Evolutionary conservation across 2,797 vertebrate species (phyloP), one percentile per base, ranked within the genome.

Genomic region (Pseudochirops cupreus): DNA sequence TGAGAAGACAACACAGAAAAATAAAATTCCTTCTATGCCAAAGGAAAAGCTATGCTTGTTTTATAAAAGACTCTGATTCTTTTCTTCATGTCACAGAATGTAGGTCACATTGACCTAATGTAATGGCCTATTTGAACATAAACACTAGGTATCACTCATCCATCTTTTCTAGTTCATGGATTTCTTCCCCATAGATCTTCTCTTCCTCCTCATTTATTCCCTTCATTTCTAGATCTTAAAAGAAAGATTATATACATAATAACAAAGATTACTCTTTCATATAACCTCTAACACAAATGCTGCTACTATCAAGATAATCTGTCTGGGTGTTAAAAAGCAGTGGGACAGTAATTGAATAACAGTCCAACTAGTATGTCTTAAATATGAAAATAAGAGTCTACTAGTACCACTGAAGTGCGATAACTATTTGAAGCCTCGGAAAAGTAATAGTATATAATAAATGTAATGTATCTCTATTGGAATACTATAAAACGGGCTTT

Each of bases 301-400:
- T 0, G 89, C 31, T 95, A 54, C 31, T 94, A 13, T 96, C 96
- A 97, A 2, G 92, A 74, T 97, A 95, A 95, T n/a, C 26, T 39
- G 3, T 10, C 0, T 0, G 31, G 13, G 56, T 26, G 58, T 24
- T 96, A 93, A 92, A 97, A 96, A 94, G 92, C 93, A 97, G 94
- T 0, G 0, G 55, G 24, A 58, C 96, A 58, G 39, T 7, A 7
- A 91, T 10, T 95, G 96, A 97, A 58, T 93, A 92, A 98, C 67
- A 91, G 67, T 53, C 33, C 95, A 97, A n/a, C 0, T 82, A 96
- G 74, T 74, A 94, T 1, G 50, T 96, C 96, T 96, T 96, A 97
- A 98, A 97, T 74, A 96, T 29, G 56, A 97, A 97, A 96, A 97
- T 94, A 90, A 59, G 18, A 46, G 46, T 55, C 82, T 50, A 87